Evolutionary conservation across 1,140 invertebrate species (phyloP).

Genomic region (Pteromalus puparum): DNA sequence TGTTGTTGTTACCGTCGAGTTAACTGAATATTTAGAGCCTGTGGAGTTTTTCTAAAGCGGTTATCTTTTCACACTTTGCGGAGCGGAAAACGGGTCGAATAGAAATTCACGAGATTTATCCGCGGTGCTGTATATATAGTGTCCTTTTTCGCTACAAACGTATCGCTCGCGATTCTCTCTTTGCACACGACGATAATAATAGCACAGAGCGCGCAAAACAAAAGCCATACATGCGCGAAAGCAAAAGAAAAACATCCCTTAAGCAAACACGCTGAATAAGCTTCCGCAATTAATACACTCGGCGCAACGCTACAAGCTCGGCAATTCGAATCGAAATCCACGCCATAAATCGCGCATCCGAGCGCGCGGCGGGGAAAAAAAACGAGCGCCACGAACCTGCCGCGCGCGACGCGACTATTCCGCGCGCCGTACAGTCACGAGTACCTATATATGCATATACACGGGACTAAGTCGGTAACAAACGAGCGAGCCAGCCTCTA

Average conservation of each 20-base stretch:
- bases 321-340: constrained; percentile 30
- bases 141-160: too few species aligned
- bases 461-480: constrained; percentile 9
- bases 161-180: too few species aligned
- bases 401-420: background rate
- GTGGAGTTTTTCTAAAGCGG: background rate
- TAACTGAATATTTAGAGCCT: background rate
- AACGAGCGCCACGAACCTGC: background rate
- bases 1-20: background rate
- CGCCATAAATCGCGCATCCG: constrained; percentile 13
- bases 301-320: background rate
- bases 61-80: background rate
- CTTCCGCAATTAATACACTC: background rate
- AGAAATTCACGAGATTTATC: too few species aligned
- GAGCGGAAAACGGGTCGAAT: too few species aligned
- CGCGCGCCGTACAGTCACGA: background rate
- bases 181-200: too few species aligned
- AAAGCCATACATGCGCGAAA: background rate
- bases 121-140: too few species aligned
- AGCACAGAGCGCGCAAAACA: too few species aligned
- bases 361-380: background rate
- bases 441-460: background rate
- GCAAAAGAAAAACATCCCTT: background rate
- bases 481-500: background rate
- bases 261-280: constrained; percentile 1